Evolutionary conservation across 1,140 invertebrate genomes (phyloP).

Genomic region (Charaxes varanes): DNA sequence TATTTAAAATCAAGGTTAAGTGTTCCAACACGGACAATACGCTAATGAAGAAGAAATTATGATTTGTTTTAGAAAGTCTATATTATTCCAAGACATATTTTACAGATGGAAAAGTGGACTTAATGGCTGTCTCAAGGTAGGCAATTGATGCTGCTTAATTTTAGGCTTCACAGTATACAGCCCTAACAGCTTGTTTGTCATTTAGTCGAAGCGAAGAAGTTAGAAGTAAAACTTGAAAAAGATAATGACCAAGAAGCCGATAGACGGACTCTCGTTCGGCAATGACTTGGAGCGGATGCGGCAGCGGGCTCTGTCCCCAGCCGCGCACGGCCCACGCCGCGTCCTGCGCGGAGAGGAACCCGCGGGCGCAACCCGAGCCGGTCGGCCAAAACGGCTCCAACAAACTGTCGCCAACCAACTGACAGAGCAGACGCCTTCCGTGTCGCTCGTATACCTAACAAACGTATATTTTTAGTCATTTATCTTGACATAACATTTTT

Average conservation of each 20-base stretch:
- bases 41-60: no score
- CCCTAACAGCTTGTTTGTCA: no score
- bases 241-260: slow-evolving; percentile 72
- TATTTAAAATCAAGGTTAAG: no score
- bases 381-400: slow-evolving; percentile 99
- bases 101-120: no score
- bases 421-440: slow-evolving; percentile 88
- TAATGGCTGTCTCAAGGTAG: no score
- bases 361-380: slow-evolving; percentile 96
- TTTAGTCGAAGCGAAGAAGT: no score
- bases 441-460: slow-evolving; percentile 76
- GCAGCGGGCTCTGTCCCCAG: slow-evolving; percentile 80
- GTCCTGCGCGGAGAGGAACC: slow-evolving; percentile 96
- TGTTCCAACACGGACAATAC: no score
- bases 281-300: slow-evolving; percentile 86
- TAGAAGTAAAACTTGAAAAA: background rate
- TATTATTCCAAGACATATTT: no score
- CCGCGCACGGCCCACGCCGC: slow-evolving; percentile 95
- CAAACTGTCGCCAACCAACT: slow-evolving; percentile 96
- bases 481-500: no score
- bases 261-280: slow-evolving; percentile 97
- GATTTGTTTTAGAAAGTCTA: no score
- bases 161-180: no score
- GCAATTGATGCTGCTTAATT: no score
- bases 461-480: slow-evolving; percentile 1